Evolutionary conservation across 2,797 vertebrate species (phyloP).

Genomic region (Alosa sapidissima): DNA sequence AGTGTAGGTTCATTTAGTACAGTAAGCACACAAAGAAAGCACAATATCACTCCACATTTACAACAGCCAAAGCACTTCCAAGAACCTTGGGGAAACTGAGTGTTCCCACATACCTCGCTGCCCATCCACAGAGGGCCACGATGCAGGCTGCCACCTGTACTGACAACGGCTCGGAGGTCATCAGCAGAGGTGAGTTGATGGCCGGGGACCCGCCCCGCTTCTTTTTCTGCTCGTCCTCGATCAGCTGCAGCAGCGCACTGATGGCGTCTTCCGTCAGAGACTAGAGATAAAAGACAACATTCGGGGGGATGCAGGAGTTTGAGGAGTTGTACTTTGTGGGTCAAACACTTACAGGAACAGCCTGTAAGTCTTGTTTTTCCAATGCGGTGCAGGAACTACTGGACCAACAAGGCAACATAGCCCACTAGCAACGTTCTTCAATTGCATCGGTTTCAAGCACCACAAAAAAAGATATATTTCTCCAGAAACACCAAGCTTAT

Average conservation of each 20-base stretch:
- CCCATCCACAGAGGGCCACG: constrained; percentile 90
- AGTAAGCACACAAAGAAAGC: no score
- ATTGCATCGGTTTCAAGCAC: no score
- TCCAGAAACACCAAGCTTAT: no score
- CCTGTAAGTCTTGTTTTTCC: no score
- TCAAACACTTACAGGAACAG: no score
- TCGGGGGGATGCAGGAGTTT: no score
- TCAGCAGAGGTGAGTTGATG: constrained; percentile 32
- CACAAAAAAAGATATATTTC: no score
- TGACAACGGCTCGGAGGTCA: constrained; percentile 73
- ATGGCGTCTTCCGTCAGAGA: constrained; percentile 86
- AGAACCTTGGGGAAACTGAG: background rate
- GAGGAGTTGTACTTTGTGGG: no score
- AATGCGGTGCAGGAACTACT: background rate
- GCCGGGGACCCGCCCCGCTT: constrained; percentile 51
- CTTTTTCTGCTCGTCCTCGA: constrained; percentile 79
- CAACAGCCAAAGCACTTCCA: background rate
- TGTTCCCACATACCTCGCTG: constrained; percentile 75
- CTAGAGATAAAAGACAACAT: constrained; percentile 59
- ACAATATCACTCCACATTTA: no score
- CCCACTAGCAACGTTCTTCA: no score
- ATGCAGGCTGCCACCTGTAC: constrained; percentile 87
- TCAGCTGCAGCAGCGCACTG: constrained; percentile 79
- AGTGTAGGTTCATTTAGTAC: no score
- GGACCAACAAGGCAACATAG: no score